A percentile compares a stretch with the other conserved stretches of the same genome.
These are phyloP conservation scores for Drosophila merina DNA, from an alignment of 2,888 invertebrate species.

Conservation along the genomic window DNA sequence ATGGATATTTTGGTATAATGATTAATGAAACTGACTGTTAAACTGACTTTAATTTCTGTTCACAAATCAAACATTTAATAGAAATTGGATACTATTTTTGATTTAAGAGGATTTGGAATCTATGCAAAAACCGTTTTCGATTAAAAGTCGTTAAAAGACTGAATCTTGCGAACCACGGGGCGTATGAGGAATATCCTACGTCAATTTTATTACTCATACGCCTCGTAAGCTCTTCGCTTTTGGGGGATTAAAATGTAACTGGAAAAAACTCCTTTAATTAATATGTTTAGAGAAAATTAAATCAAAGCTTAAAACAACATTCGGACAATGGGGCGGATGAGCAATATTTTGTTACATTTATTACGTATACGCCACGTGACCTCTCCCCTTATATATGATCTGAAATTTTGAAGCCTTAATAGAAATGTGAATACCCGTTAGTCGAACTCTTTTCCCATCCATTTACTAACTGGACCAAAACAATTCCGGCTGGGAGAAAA, in stretches of 20 bases:
- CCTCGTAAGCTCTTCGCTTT: neutral
- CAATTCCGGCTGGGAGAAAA: conserved; percentile 11
- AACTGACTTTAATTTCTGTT: neutral
- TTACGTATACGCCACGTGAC: neutral
- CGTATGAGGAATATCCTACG: neutral
- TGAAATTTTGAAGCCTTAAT: neutral
- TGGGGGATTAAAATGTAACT: too few species aligned
- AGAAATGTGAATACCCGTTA: conserved; percentile 1
- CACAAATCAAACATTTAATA: neutral
- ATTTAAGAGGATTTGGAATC: neutral
- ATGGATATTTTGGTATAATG: neutral
- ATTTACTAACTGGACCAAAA: conserved; percentile 2
- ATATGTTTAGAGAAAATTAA: too few species aligned
- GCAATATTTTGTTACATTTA: neutral
- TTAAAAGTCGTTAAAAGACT: neutral
- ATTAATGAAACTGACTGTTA: neutral
- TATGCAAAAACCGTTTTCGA: neutral
- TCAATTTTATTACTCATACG: neutral
- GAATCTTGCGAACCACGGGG: neutral
- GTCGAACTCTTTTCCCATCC: conserved; percentile 14
- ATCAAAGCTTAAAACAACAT: neutral
- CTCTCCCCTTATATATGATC: neutral
- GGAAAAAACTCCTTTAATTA: too few species aligned
- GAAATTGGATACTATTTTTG: neutral
- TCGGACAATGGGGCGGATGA: neutral